Conservation (phyloP, 2,113 vertebrate genomes). For the Semicossyphus pulcher region DNA sequence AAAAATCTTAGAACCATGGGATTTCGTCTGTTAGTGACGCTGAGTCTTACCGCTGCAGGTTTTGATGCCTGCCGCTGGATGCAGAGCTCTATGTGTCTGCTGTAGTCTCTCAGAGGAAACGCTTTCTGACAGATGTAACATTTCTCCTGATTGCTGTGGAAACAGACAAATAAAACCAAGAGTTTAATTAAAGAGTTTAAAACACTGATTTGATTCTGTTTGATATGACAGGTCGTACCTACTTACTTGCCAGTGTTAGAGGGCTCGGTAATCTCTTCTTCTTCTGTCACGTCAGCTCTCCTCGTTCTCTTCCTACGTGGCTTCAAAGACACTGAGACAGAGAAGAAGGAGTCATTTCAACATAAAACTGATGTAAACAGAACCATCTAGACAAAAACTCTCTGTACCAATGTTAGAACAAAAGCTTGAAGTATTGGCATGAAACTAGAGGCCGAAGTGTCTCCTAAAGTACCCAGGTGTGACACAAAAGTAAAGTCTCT, state of each 20-base stretch:
- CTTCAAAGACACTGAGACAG: constrained; percentile 67
- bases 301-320: constrained; percentile 76
- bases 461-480: too few relatives aligned
- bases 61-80: constrained; percentile 49
- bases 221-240: constrained; percentile 16
- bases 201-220: background rate
- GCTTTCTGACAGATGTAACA: constrained; percentile 89
- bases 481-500: background rate
- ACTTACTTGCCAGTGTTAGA: constrained; percentile 82
- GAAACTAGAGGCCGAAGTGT: too few relatives aligned
- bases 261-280: background rate
- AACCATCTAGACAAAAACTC: too few relatives aligned
- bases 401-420: too few relatives aligned
- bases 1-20: too few relatives aligned
- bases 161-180: too few relatives aligned
- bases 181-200: too few relatives aligned
- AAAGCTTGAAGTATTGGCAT: too few relatives aligned
- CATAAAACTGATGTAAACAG: too few relatives aligned
- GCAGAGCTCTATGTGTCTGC: constrained; percentile 88
- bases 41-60: constrained; percentile 44
- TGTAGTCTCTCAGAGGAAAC: constrained; percentile 85
- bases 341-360: background rate
- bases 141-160: constrained; percentile 82
- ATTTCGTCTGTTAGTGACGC: too few relatives aligned
- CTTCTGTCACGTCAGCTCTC: constrained; percentile 41